These are phyloP conservation scores for Drosophila melanosoma DNA, from an alignment of 2,888 invertebrate species.

Conservation along the genomic window DNA sequence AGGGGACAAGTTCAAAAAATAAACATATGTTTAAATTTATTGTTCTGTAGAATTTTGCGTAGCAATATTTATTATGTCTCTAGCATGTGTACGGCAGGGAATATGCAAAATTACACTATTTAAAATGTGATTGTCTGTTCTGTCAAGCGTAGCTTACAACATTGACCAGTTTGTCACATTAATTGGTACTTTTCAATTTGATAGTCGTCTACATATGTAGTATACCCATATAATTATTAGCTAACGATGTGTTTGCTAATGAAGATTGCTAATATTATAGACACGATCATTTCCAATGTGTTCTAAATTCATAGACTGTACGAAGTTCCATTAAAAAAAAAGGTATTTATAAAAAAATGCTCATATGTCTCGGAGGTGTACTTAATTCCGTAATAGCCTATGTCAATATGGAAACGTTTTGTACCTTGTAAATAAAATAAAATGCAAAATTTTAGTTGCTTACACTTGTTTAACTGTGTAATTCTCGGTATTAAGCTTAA, in stretches of 20 bases:
- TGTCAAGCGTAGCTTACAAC: slow-evolving; percentile 22
- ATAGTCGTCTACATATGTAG: slow-evolving; percentile 11
- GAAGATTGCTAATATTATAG: slow-evolving; percentile 25
- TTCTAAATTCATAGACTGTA: slow-evolving; percentile 3
- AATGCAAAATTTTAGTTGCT: slow-evolving; percentile 18
- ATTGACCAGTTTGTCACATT: slow-evolving; percentile 12
- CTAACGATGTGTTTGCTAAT: slow-evolving; percentile 1
- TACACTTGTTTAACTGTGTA: slow-evolving; percentile 1
- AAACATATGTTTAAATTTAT: slow-evolving; percentile 58
- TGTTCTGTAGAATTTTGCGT: slow-evolving; percentile 45
- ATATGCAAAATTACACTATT: slow-evolving; percentile 18
- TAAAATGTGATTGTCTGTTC: slow-evolving; percentile 25
- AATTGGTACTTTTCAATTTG: slow-evolving; percentile 35
- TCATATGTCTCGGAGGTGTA: not conserved
- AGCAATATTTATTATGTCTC: not conserved
- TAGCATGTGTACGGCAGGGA: not conserved
- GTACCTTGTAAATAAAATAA: slow-evolving; percentile 15
- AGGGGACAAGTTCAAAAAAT: slow-evolving; percentile 50
- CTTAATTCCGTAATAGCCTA: slow-evolving; percentile 31
- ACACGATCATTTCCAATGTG: slow-evolving; percentile 27
- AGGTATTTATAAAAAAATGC: not conserved
- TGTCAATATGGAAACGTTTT: slow-evolving; percentile 34
- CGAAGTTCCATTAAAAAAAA: not conserved
- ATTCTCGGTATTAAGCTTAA: slow-evolving; percentile 12
- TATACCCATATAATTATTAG: slow-evolving; percentile 24